These are phyloP conservation scores for Platorchestia sp. DNA, from an alignment of 1,140 invertebrate species.

Conservation along the genomic window DNA sequence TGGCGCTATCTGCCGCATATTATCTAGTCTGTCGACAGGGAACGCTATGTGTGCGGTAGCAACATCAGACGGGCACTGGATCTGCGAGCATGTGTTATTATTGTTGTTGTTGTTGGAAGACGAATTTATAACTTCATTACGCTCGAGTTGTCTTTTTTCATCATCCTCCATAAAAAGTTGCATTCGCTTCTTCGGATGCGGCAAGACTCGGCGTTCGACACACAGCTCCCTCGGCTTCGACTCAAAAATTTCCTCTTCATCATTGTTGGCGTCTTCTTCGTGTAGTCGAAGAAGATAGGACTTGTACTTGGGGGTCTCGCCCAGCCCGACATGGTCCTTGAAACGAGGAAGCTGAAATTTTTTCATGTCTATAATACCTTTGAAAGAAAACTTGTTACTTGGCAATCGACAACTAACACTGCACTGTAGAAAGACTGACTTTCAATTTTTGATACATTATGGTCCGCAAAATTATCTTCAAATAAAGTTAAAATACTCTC, in stretches of 20 bases:
- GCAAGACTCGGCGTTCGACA: not conserved
- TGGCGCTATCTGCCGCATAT: not conserved
- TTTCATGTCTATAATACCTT: not conserved
- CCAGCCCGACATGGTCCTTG: constrained; percentile 10
- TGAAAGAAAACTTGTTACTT: not conserved
- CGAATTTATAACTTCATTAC: not conserved
- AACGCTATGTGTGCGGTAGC: not conserved
- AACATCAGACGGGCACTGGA: not conserved
- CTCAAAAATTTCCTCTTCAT: not conserved
- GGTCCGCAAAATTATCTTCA: not conserved
- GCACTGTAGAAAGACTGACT: not conserved
- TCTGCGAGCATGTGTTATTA: not conserved
- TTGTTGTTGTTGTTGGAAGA: not conserved
- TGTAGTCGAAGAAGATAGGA: constrained; percentile 25
- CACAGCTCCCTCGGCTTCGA: not conserved
- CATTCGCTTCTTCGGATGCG: constrained; percentile 27
- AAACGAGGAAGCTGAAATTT: constrained; percentile 17
- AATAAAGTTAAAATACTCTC: not conserved
- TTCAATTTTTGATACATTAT: not conserved
- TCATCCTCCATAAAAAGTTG: not conserved
- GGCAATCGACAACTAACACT: not conserved
- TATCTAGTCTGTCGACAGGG: not conserved
- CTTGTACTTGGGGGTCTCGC: constrained; percentile 15
- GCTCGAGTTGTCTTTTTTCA: not conserved
- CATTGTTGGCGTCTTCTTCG: not conserved